A percentile compares a stretch with the other conserved stretches of the same genome.
phyloP scores from a whole-genome alignment of 2,888 invertebrate genomes.

The Syrista parreyssii region DNA sequence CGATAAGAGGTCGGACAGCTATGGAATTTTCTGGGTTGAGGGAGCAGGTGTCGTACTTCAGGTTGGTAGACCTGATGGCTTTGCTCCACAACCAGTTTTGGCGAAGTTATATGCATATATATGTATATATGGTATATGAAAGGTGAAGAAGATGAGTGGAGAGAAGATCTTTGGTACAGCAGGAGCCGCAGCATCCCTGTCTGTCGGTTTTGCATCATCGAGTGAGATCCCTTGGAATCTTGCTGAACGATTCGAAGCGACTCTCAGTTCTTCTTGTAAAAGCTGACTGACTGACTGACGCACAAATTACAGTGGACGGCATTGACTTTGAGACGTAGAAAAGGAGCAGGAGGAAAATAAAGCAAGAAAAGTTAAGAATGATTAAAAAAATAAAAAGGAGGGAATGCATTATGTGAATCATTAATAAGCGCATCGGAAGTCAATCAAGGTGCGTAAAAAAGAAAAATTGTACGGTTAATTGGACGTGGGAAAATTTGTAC shows the following conservation, averaged over 20 bases:
- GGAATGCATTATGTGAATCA: background rate
- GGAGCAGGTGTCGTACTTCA: constrained; percentile 42
- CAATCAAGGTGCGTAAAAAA: background rate
- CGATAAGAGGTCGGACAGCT: constrained; percentile 38
- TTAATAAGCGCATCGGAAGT: background rate
- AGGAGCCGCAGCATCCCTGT: background rate
- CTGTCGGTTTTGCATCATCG: constrained; percentile 1
- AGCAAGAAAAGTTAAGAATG: background rate
- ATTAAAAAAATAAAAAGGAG: background rate
- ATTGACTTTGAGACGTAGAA: background rate
- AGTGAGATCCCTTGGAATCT: background rate
- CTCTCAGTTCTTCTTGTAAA: background rate
- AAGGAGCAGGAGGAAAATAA: background rate
- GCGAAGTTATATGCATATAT: background rate
- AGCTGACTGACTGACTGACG: constrained; percentile 5
- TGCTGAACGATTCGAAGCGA: background rate
- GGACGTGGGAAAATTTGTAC: background rate
- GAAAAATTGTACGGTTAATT: background rate
- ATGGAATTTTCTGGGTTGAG: constrained; percentile 42
- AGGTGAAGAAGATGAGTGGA: background rate
- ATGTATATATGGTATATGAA: background rate
- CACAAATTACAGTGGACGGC: constrained; percentile 1
- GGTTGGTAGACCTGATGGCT: background rate
- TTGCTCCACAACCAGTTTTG: constrained; percentile 6
- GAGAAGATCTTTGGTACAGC: background rate